Evolutionary conservation across 2,888 invertebrate species (phyloP).

Genomic region (Brenthis hecate): DNA sequence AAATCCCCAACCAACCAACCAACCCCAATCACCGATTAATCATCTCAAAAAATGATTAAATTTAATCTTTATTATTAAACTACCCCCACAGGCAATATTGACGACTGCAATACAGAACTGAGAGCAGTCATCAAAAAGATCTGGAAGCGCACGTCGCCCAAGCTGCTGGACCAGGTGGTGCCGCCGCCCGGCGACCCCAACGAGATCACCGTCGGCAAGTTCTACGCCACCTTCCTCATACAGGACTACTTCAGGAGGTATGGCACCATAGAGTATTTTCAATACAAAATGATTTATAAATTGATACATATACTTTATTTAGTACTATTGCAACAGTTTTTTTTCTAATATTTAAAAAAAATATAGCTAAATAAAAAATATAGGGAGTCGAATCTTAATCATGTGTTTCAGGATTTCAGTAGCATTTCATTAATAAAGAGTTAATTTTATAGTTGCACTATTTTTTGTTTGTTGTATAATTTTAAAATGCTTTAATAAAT

Average conservation of each 20-base stretch:
- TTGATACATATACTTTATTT: not conserved
- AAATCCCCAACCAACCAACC: no score
- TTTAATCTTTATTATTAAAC: not conserved
- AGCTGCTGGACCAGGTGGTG: constrained; percentile 98
- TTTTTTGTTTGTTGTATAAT: no score
- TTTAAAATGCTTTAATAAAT: no score
- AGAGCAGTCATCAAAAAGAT: constrained; percentile 98
- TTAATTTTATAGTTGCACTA: no score
- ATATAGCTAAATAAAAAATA: no score
- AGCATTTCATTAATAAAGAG: no score
- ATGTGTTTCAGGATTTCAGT: no score
- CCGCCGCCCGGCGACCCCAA: constrained; percentile 99
- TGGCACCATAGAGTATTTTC: not conserved
- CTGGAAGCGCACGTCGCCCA: constrained; percentile 98
- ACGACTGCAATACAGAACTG: constrained; percentile 96
- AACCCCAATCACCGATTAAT: no score
- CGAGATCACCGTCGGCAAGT: constrained; percentile 99
- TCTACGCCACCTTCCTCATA: constrained; percentile 99
- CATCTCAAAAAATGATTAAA: no score
- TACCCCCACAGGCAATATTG: constrained; percentile 87
- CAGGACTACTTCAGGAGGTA: constrained; percentile 98
- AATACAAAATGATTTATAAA: not conserved
- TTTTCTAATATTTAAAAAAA: not conserved
- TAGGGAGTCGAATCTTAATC: no score
- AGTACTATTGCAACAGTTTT: not conserved